phyloP scores from a whole-genome alignment of 2,113 vertebrate genomes.

The Alethe diademata region DNA sequence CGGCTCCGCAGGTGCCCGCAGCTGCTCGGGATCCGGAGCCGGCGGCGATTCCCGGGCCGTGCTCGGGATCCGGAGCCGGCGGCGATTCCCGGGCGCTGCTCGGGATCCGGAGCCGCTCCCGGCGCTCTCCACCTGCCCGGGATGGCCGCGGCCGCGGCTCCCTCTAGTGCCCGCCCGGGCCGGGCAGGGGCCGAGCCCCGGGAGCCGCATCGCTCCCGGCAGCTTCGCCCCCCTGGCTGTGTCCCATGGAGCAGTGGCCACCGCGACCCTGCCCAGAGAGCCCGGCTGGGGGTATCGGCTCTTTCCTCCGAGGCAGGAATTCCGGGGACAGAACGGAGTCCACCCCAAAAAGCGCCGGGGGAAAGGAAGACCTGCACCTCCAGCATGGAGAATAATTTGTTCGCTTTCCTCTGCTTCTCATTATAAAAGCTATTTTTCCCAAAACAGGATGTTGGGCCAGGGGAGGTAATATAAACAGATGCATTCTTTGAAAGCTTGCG shows the following conservation, averaged over 20 bases:
- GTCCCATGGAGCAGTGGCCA: neutral
- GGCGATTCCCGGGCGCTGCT: too few relatives aligned
- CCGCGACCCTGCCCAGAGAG: neutral
- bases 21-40: rapidly evolving
- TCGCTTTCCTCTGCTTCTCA: neutral
- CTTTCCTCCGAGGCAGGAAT: neutral
- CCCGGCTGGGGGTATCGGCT: rapidly evolving
- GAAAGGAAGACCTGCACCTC: neutral
- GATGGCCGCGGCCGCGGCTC: conserved; percentile 36
- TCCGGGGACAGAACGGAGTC: neutral
- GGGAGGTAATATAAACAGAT: conserved; percentile 38
- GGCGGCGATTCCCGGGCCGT: too few relatives aligned
- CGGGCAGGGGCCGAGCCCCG: neutral
- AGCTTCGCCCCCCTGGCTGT: neutral
- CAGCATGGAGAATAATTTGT: neutral
- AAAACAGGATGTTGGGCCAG: conserved; percentile 20
- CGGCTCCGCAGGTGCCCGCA: neutral
- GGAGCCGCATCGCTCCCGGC: rapidly evolving
- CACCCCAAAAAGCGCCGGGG: neutral
- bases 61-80: too few relatives aligned
- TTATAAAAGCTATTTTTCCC: neutral
- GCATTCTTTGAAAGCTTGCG: conserved; percentile 9
- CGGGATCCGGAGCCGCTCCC: too few relatives aligned
- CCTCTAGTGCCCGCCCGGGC: conserved; percentile 61
- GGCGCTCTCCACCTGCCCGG: neutral